Base-by-base conservation (phyloP, 2,888 invertebrate species). In the Eristalis tenax region DNA sequence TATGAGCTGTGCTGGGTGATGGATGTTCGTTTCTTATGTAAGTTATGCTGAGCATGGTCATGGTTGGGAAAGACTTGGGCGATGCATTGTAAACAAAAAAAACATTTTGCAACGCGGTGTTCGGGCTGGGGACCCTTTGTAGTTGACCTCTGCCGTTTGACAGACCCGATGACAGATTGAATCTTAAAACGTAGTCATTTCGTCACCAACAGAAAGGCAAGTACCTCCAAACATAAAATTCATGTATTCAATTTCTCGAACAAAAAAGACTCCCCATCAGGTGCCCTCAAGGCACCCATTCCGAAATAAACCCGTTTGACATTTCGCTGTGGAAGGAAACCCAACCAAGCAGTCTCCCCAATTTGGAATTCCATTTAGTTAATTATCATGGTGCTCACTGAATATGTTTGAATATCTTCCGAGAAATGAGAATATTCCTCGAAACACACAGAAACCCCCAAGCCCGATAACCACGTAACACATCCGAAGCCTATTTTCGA, bases 1-100 rank as follows among this genome's bases (percentile, higher is more conserved):
- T 1, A 68, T 50, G 63, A 63, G 57, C 61, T 61, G 77, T 32
- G n/a, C 50, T 13, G 35, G 61, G 63, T 63, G 77, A 69, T 70
- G 32, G 61, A 68, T 68, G 28, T 43, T 68, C 59, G 43, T 28
- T 32, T 59, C 28, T 76, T 76, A 56, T 59, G 43, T 35, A 76
- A 76, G 61, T 26, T 38, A 8, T 50, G 50, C 22, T 28, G 38
- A 22, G 50, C 35, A 11, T 28, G 59, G 28, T 76, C 59, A 59
- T 76, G 63, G 50, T n/a, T 43, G 43, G 43, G 15, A n/a, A 43
- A 43, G n/a, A 18, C 43, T 32, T 32, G 38, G 3, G 2, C 38
- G 13, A 13, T 38, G 38, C 13, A 38, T 38, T 11, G 35, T 11
- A 38, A 38, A 38, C n/a, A n/a, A 38, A 0, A 32, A 4, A 32